Percentiles rank a stretch among this genome's conserved stretches.
These are phyloP conservation scores for Melolontha melolontha DNA, from an alignment of 2,888 invertebrate species.

Conservation along the genomic window DNA sequence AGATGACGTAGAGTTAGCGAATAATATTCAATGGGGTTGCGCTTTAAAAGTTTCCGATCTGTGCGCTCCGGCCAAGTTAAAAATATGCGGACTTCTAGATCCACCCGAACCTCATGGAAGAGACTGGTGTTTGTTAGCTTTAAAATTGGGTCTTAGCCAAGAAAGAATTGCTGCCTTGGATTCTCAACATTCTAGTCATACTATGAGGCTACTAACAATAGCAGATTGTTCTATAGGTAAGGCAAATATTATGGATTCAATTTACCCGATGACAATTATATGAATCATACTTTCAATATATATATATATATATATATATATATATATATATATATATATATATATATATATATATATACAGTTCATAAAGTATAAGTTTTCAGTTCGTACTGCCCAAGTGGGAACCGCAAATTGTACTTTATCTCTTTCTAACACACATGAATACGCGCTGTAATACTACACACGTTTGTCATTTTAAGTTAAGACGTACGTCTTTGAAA, in stretches of 20 bases:
- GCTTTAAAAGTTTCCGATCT: slow-evolving; percentile 72
- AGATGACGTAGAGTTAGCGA: slow-evolving; percentile 60
- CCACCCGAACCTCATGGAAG: slow-evolving; percentile 79
- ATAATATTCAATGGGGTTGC: slow-evolving; percentile 67
- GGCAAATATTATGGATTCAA: not conserved
- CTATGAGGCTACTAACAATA: slow-evolving; percentile 61
- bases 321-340: too few species aligned
- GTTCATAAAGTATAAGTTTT: too few species aligned
- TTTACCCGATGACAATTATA: too few species aligned
- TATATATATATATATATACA: too few species aligned
- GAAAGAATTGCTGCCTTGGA: slow-evolving; percentile 63
- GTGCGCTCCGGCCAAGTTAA: slow-evolving; percentile 70
- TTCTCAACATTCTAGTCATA: slow-evolving; percentile 63
- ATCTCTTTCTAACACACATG: too few species aligned
- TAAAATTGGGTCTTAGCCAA: slow-evolving; percentile 70
- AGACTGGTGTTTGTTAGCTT: slow-evolving; percentile 83
- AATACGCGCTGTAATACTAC: too few species aligned
- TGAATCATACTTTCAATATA: too few species aligned
- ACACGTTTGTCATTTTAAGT: too few species aligned
- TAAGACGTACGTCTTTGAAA: too few species aligned
- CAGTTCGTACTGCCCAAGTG: too few species aligned
- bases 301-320: too few species aligned
- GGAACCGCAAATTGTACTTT: too few species aligned
- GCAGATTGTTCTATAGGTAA: slow-evolving; percentile 64
- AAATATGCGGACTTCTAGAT: slow-evolving; percentile 77